Base-by-base conservation (phyloP, 1,140 invertebrate genomes). In the Sinonovacula constricta region DNA sequence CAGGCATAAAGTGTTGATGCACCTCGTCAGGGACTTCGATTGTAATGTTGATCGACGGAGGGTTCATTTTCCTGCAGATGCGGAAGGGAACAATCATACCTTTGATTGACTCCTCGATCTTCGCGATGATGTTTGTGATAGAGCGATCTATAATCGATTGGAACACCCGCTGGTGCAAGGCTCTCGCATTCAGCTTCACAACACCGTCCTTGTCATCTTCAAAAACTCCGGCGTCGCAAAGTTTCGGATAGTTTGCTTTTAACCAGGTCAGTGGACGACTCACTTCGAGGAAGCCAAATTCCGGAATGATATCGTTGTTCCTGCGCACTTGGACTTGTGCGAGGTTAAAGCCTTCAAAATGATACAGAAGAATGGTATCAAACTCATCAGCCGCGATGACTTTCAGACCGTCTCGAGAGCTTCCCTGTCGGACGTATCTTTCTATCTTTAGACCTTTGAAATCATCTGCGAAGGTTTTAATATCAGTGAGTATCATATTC, bases 381-480 rank as follows among this genome's bases (percentile, higher is more conserved):
- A 76, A 76, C 26, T 76, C 62, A 56, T 76, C 74, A n/a, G 74
- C 51, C 24, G 14, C 34, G 24, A 59, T 51, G 5, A 77, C 74
- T 26, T 68, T 77, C 54, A 77, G 30, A 30, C 65, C 63, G 28
- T 77, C 65, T 22, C 74, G 24, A 22, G 74, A 34, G 36, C 74
- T 77, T 0, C 74, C 74, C 26, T 68, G 66, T 24, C 66, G 53
- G 24, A 68, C 33, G 54, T 77, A 77, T 15, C 56, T 56, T 60
- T 68, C 74, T 24, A 69, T 60, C 15, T 34, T 10, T 0, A 76
- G 63, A 1, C 60, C 62, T 31, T 56, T 0, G 22, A 51, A 1
- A 0, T 15, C 3, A 4, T 24, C 10, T 33, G 39, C 60, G 7
- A 45, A 7, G 2, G 5, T 0, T 67, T 39, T 12, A 15, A 68